These are phyloP conservation scores for Zaprionus gabonicus DNA, from an alignment of 1,140 invertebrate species.

Conservation along the genomic window DNA sequence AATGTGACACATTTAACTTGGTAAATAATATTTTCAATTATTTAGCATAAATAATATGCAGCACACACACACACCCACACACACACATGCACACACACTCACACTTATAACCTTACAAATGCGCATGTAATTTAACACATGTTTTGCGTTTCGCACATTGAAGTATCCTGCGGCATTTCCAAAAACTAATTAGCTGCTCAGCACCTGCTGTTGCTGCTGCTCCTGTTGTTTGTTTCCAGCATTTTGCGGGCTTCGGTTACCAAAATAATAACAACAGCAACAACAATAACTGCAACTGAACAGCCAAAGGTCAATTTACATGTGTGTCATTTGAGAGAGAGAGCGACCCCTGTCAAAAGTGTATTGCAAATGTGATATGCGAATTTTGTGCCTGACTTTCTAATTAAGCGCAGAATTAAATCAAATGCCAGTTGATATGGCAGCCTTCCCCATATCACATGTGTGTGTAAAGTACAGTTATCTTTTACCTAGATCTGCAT, in stretches of 20 bases:
- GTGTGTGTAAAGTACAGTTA: neutral
- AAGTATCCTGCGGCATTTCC: conserved; percentile 70
- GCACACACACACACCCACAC: neutral
- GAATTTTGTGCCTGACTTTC: conserved; percentile 5
- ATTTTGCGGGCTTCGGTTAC: conserved; percentile 28
- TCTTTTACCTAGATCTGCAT: neutral
- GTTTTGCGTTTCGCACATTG: conserved; percentile 60
- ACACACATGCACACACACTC: neutral
- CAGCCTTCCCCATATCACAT: too few species aligned
- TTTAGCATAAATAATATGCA: conserved; percentile 69
- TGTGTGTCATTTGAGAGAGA: neutral
- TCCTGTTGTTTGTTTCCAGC: conserved; percentile 27
- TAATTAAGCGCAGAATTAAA: neutral
- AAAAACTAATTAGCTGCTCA: conserved; percentile 77
- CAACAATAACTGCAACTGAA: conserved; percentile 17
- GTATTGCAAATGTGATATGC: conserved; percentile 8
- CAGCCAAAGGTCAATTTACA: conserved; percentile 13
- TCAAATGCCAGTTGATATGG: too few species aligned
- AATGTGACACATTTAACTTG: conserved; percentile 80
- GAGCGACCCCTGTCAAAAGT: too few species aligned
- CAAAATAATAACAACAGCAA: conserved; percentile 24
- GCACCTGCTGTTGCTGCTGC: neutral
- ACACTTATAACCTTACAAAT: neutral
- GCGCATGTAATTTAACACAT: conserved; percentile 71
- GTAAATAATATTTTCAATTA: conserved; percentile 81